Base-by-base conservation (phyloP, 2,888 invertebrate genomes). In the Sarcophaga subvicina region DNA sequence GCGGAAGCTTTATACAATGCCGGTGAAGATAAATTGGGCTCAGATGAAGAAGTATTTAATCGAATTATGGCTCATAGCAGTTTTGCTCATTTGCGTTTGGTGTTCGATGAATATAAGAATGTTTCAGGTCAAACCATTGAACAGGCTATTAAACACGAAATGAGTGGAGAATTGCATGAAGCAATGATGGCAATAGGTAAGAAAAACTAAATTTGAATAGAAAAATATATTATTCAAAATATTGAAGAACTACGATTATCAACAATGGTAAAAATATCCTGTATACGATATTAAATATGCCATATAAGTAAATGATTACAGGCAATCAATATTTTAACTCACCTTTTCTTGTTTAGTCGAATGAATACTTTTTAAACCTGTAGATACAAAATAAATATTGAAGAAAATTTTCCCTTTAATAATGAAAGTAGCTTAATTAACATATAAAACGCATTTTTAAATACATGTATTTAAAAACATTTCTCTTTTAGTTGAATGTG, bases 91-190 rank as follows among this genome's bases (percentile, higher is more conserved):
- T 94, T 96, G 89, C 94, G 95, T 5, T 93, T 95, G 88, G 94
- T 96, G 80, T 96, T 96, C 92, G 96, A 96, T 89, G 96, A 95
- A 91, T 97, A 97, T 93, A 95, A 96, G 92, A 94, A 94, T 87
- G 91, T 91, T 37, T 94, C 96, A 0, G 96, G 96, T 0, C 95
- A 95, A 91, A 96, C 96, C 86, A 95, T 96, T 90, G 95, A 96
- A 92, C 95, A 96, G 90, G 96, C 96, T 71, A 94, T 96, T 91
- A 95, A 95, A 90, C 94, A 95, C 63, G 95, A 95, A 93, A 92
- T 96, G 89, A 94, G 92, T 82, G 96, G 96, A 0, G 96, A 96
- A 83, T 93, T 96, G 20, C 94, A 95, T 90, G 95, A 95, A 8
- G 96, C 96, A 0, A 94, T 96, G 90, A 94, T 96, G 2, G 95